Evolutionary conservation across 2,113 vertebrate genomes (phyloP), one percentile per base, ranked within the genome.

Genomic region (Calyptommatus sinebrachiatus): DNA sequence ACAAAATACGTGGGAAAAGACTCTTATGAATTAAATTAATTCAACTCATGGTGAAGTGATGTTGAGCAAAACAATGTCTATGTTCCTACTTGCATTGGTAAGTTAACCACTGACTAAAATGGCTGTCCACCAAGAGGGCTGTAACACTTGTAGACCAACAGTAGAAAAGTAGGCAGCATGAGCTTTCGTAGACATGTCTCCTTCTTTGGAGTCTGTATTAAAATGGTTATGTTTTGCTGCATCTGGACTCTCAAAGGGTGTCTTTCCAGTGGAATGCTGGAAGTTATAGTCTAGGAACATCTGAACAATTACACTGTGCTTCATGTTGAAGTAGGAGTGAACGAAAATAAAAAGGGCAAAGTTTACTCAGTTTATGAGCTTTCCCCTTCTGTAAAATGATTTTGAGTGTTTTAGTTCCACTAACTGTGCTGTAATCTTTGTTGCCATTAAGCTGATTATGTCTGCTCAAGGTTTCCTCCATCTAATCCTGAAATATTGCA

Each of bases 391-490:
- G 76, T 87, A 85, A 76, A 84, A 77, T 63, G 77, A 82, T 83
- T 57, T 63, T 1, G 85, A 83, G 84, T 81, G 79, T 89, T 88
- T 79, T 82, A 84, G 89, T 84, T 86, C 83, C 80, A 48, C 82
- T 87, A 62, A 63, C 90, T 81, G 78, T 11, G 14, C 88, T 28
- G 78, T 89, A 90, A 92, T 91, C 90, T 92, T 89, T 91, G 86
- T 75, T 89, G 90, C 89, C 87, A 90, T 91, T 92, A 91, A 92
- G 87, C 85, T 90, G 90, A 92, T 92, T 90, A 89, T 89, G 71
- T 68, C 85, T 2, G 5, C 81, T 46, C 84, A 77, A 88, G 85
- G 88, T 78, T 85, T 87, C 90, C 79, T 79, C 81, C 81, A 87
- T 76, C 88, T 92, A 90, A 92, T 91, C 90, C 87, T 1, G 0